Conservation (phyloP, 1,140 invertebrate genomes). For the Drosophila burlai region DNA sequence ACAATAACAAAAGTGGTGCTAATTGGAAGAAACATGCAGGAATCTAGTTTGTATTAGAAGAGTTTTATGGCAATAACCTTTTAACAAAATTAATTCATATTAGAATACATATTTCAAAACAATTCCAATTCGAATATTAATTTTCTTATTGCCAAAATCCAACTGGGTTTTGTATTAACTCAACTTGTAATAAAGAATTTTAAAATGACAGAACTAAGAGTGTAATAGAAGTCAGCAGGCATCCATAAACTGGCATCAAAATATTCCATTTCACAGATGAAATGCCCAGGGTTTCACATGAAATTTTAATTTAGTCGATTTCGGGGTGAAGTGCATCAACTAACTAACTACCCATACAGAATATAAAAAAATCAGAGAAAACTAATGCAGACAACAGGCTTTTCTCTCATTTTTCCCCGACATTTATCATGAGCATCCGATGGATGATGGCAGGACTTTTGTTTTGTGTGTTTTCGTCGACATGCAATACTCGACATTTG, state of each 20-base stretch:
- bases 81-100: not conserved
- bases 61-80: not conserved
- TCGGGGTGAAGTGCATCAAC: conserved; percentile 63
- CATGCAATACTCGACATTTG: not conserved
- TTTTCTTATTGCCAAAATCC: not conserved
- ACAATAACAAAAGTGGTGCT: too few species aligned
- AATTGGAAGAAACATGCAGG: not conserved
- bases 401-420: conserved; percentile 20
- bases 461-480: conserved; percentile 3
- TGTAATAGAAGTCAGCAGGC: not conserved
- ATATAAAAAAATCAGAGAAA: conserved; percentile 16
- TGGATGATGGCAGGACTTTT: conserved; percentile 36
- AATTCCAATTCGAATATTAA: not conserved
- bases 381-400: conserved; percentile 18
- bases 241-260: conserved; percentile 3
- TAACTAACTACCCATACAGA: conserved; percentile 12
- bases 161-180: not conserved
- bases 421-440: conserved; percentile 22
- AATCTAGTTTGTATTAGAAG: not conserved
- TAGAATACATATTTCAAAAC: not conserved
- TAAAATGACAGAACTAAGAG: not conserved
- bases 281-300: conserved; percentile 25
- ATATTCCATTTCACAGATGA: conserved; percentile 24
- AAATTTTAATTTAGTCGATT: conserved; percentile 44
- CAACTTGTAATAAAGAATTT: not conserved